A percentile compares a stretch with the other conserved stretches of the same genome.
Conservation (phyloP, 2,113 vertebrate genomes). For the Narcine bancroftii region DNA sequence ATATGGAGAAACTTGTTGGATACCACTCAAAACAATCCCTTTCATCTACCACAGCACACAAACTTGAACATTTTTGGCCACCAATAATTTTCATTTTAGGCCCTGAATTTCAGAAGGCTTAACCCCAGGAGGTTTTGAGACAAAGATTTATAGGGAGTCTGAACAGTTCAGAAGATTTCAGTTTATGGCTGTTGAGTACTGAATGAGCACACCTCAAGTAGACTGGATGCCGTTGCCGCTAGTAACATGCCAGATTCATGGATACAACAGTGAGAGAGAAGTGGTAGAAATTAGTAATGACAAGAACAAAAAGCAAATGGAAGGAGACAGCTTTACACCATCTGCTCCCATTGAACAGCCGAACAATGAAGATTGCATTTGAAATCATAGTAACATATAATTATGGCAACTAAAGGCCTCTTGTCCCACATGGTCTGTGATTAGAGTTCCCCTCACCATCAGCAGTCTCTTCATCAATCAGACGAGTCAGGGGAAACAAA, state of each 20-base stretch:
- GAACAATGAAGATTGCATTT: not conserved
- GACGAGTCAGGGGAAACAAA: not conserved
- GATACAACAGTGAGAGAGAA: not conserved
- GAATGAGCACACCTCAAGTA: not conserved
- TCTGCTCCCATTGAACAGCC: not conserved
- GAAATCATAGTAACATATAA: not conserved
- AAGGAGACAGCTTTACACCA: not conserved
- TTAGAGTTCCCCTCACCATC: not conserved
- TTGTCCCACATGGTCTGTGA: not conserved
- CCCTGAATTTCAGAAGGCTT: not conserved
- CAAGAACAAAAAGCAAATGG: not conserved
- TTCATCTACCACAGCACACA: no score
- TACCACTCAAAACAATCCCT: no score
- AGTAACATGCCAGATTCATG: not conserved
- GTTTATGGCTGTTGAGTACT: not conserved
- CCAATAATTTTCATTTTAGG: not conserved
- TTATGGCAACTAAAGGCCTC: not conserved
- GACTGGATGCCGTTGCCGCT: not conserved
- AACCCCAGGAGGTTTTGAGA: not conserved
- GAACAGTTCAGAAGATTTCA: not conserved
- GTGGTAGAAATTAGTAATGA: not conserved
- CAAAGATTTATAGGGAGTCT: not conserved
- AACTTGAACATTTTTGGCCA: not conserved
- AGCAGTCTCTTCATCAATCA: not conserved
- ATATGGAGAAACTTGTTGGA: no score